Conservation (phyloP, 2,888 invertebrate genomes). For the Drosophila affinis region DNA sequence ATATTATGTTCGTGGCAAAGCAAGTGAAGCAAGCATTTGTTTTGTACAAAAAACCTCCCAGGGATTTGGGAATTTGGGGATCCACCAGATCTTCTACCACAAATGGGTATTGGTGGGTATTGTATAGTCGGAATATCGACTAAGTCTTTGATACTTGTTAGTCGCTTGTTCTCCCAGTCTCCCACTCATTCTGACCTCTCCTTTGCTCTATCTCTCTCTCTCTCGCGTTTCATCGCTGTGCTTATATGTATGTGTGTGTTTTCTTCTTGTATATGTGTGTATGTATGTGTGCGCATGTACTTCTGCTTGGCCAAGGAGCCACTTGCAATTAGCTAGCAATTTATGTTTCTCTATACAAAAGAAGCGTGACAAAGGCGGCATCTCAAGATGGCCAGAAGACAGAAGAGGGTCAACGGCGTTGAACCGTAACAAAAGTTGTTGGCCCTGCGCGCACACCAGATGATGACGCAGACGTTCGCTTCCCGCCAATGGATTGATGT, state of each 20-base stretch:
- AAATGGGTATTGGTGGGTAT: background rate
- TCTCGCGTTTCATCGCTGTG: slow-evolving; percentile 3
- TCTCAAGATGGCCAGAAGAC: background rate
- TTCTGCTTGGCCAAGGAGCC: slow-evolving; percentile 45
- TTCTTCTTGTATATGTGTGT: no score
- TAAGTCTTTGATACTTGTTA: background rate
- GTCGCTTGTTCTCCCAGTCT: background rate
- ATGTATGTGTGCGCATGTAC: background rate
- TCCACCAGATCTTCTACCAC: no score
- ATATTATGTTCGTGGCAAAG: background rate
- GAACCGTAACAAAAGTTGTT: slow-evolving; percentile 39
- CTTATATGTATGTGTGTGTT: background rate
- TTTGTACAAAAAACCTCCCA: no score
- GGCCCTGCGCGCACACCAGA: background rate
- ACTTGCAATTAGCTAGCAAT: slow-evolving; percentile 76
- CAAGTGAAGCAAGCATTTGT: no score
- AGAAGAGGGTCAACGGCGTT: slow-evolving; percentile 16
- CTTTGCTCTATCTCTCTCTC: background rate
- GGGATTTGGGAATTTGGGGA: no score
- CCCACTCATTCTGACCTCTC: background rate
- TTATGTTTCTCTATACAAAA: slow-evolving; percentile 64
- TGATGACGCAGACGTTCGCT: slow-evolving; percentile 10
- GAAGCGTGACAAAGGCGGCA: slow-evolving; percentile 24
- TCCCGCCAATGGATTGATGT: slow-evolving; percentile 37
- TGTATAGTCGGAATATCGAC: background rate